Evolutionary conservation across 2,113 vertebrate species (phyloP).

Genomic region (Epinephelus moara): DNA sequence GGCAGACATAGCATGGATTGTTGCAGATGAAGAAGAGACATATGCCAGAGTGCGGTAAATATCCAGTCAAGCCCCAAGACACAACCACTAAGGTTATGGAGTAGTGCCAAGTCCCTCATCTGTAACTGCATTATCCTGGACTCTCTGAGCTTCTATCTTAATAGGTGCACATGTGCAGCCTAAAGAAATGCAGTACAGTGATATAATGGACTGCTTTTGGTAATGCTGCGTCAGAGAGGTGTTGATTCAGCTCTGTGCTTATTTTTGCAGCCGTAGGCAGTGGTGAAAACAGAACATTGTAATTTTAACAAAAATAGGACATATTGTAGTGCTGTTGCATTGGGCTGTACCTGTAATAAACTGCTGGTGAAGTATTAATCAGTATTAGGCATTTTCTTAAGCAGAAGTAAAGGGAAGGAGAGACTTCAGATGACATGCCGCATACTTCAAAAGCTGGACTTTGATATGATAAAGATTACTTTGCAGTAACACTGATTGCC

Average conservation of each 20-base stretch:
- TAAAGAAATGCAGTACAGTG: neutral
- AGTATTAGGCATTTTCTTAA: neutral
- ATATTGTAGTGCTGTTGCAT: neutral
- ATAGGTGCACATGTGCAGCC: neutral
- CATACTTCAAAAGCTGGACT: neutral
- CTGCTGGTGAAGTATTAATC: neutral
- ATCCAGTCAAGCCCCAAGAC: neutral
- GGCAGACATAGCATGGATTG: slow-evolving; percentile 98
- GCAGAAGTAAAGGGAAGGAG: neutral
- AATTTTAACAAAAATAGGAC: fast-evolving
- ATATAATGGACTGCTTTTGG: slow-evolving; percentile 5
- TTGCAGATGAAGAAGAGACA: slow-evolving; percentile 96
- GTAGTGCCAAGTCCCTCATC: neutral
- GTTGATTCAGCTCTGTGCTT: neutral
- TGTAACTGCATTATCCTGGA: neutral
- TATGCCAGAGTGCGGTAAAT: slow-evolving; percentile 95
- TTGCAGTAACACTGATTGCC: neutral
- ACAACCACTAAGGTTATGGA: neutral
- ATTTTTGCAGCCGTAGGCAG: neutral
- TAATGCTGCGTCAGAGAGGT: neutral
- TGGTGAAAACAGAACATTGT: neutral
- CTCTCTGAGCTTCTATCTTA: neutral
- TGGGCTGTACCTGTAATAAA: neutral
- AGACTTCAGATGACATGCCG: neutral
- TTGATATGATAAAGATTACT: neutral